phyloP scores from a whole-genome alignment of 2,797 vertebrate species.

The Myripristis jacobus region DNA sequence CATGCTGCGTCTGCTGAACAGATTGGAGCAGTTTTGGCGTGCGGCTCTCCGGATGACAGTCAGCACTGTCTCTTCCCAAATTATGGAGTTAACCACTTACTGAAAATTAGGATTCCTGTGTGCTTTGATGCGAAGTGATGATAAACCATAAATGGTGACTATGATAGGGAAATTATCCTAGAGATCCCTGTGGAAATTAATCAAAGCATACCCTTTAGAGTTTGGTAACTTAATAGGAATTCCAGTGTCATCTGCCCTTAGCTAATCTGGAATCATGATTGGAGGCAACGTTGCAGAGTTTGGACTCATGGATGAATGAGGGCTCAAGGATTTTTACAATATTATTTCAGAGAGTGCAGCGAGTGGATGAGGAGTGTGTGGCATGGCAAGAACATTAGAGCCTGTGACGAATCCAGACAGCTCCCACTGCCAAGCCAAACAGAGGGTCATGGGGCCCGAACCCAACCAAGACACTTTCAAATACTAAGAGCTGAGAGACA shows the following conservation, averaged over 20 bases:
- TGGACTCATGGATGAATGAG: conserved; percentile 50
- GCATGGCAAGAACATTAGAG: conserved; percentile 78
- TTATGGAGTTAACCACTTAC: conserved; percentile 62
- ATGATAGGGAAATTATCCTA: conserved; percentile 69
- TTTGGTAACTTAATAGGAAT: conserved; percentile 72
- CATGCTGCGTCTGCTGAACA: conserved; percentile 70
- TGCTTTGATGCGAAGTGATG: conserved; percentile 71
- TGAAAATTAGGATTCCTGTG: conserved; percentile 67
- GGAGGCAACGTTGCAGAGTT: conserved; percentile 65
- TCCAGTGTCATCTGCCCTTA: conserved; percentile 73
- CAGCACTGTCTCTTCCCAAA: conserved; percentile 62
- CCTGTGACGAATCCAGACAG: conserved; percentile 73
- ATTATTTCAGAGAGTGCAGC: conserved; percentile 64
- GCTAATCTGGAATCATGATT: conserved; percentile 76
- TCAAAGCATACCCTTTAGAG: conserved; percentile 67
- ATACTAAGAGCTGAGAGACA: conserved; percentile 69
- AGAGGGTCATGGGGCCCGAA: conserved; percentile 62
- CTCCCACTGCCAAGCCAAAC: conserved; percentile 77
- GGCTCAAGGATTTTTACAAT: conserved; percentile 63
- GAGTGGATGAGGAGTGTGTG: conserved; percentile 69
- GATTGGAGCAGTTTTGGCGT: conserved; percentile 70
- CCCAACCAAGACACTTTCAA: conserved; percentile 61
- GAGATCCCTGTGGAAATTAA: conserved; percentile 64
- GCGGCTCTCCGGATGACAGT: conserved; percentile 50
- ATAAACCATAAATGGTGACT: conserved; percentile 68